These are phyloP conservation scores for Pachyrhynchus sulphureomaculatus DNA, from an alignment of 1,140 invertebrate genomes.

Conservation along the genomic window DNA sequence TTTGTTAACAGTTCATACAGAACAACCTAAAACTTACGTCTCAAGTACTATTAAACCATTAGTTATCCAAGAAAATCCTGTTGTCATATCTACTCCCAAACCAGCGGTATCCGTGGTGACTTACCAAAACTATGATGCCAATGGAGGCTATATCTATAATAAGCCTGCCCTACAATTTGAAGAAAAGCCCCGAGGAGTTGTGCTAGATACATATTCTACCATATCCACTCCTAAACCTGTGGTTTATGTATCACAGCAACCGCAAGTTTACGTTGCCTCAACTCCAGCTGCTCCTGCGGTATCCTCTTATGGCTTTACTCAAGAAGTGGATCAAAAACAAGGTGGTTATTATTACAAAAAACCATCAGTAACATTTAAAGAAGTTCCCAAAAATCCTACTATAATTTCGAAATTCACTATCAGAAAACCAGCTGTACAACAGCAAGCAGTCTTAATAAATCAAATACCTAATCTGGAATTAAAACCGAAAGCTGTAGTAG, in stretches of 20 bases:
- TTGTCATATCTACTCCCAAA: neutral
- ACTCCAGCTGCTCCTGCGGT: slow-evolving; percentile 13
- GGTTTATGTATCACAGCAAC: slow-evolving; percentile 5
- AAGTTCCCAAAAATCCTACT: neutral
- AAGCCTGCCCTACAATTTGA: slow-evolving; percentile 39
- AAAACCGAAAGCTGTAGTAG: neutral
- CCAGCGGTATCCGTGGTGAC: neutral
- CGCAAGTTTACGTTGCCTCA: slow-evolving; percentile 24
- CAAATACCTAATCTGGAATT: neutral
- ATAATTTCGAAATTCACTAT: slow-evolving; percentile 6
- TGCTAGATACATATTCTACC: neutral
- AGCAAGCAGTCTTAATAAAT: neutral
- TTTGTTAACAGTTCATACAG: slow-evolving; percentile 1
- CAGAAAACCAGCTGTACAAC: neutral
- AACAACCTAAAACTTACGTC: slow-evolving; percentile 7
- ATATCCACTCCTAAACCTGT: slow-evolving; percentile 15
- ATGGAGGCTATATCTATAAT: slow-evolving; percentile 41
- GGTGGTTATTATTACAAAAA: slow-evolving; percentile 1
- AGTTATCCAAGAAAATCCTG: neutral
- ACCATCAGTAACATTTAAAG: neutral
- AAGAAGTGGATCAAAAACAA: neutral
- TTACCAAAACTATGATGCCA: slow-evolving; percentile 9
- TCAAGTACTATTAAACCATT: slow-evolving; percentile 12
- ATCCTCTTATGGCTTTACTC: neutral
- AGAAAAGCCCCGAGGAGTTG: slow-evolving; percentile 19